Conservation (phyloP, 1,140 invertebrate genomes). For the Hypothenemus hampei region DNA sequence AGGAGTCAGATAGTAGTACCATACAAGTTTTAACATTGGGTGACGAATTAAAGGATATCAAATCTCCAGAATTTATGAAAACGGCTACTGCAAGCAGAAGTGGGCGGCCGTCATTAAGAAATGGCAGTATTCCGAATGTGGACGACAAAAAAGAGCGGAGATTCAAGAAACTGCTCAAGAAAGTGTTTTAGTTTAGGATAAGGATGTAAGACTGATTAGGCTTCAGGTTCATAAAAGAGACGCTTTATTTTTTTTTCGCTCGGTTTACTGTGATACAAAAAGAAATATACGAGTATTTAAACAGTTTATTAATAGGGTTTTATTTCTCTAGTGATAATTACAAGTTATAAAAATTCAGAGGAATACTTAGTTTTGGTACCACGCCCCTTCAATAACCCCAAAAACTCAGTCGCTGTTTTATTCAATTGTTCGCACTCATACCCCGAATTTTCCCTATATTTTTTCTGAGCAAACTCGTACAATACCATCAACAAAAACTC, state of each 20-base stretch:
- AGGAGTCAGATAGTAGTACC: constrained; percentile 40
- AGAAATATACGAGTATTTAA: no score
- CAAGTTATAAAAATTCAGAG: constrained; percentile 42
- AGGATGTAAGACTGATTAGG: not conserved
- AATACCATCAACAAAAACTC: constrained; percentile 52
- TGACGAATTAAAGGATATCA: constrained; percentile 14
- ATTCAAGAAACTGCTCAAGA: constrained; percentile 42
- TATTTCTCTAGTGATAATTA: no score
- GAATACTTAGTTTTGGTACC: constrained; percentile 44
- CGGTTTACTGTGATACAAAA: not conserved
- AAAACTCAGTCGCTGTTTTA: constrained; percentile 42
- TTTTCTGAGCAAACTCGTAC: constrained; percentile 48
- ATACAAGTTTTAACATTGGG: constrained; percentile 30
- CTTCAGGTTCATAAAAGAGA: not conserved
- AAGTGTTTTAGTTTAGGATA: constrained; percentile 32
- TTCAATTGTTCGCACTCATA: constrained; percentile 42
- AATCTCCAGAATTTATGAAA: constrained; percentile 29
- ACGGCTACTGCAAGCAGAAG: constrained; percentile 28
- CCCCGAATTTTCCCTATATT: constrained; percentile 44
- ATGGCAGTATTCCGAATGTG: constrained; percentile 27
- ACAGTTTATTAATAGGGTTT: no score
- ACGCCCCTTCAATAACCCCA: constrained; percentile 21
- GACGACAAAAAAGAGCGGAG: constrained; percentile 40
- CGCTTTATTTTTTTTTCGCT: not conserved
- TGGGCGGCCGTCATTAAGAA: constrained; percentile 16